phyloP scores from a whole-genome alignment of 2,888 invertebrate species.

The Mechanitis mazaeus region DNA sequence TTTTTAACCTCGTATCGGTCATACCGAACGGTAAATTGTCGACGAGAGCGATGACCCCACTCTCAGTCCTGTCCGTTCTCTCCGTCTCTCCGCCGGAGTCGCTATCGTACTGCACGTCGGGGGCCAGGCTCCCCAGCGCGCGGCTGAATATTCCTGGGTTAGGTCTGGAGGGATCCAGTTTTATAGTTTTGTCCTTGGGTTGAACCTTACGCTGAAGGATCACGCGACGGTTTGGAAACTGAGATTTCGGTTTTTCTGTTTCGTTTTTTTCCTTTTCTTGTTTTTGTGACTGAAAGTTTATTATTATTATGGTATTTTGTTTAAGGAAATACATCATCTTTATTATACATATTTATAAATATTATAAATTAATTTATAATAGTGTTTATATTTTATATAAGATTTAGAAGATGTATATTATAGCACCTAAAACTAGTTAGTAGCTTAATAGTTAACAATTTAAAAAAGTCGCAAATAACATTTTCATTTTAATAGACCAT shows the following conservation, averaged over 20 bases:
- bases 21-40: constrained; percentile 64
- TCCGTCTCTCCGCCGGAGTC: constrained; percentile 50
- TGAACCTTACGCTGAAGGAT: constrained; percentile 51
- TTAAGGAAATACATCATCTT: no score
- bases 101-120: constrained; percentile 47
- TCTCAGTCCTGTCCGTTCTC: constrained; percentile 36
- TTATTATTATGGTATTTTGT: background rate
- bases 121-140: constrained; percentile 31
- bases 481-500: no score
- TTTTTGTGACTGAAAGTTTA: constrained; percentile 16
- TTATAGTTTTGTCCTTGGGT: constrained; percentile 44
- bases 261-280: constrained; percentile 38
- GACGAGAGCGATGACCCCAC: constrained; percentile 45
- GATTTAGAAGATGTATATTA: no score
- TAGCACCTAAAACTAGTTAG: no score
- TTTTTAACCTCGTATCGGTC: constrained; percentile 61
- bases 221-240: constrained; percentile 56
- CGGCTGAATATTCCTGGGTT: constrained; percentile 61
- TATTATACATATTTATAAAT: no score
- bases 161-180: constrained; percentile 48
- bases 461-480: background rate
- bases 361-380: no score
- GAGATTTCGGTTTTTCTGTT: constrained; percentile 33
- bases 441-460: no score
- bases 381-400: no score